Conservation (phyloP, 2,888 invertebrate genomes). For the Campopleginae sp. region DNA sequence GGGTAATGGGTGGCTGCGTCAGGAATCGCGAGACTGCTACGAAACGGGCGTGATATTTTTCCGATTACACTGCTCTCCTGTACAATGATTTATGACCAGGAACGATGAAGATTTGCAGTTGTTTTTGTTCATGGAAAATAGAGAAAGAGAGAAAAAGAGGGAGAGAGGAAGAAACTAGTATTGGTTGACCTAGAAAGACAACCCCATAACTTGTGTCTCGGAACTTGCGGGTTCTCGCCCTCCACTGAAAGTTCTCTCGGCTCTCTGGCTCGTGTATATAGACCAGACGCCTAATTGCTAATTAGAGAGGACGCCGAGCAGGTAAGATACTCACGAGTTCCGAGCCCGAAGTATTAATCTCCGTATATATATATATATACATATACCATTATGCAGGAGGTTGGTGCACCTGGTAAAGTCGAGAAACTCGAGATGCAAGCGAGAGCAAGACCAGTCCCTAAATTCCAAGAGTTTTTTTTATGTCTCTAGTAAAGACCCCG, state of each 20-base stretch:
- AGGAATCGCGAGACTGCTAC: constrained; percentile 32
- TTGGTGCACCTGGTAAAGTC: constrained; percentile 55
- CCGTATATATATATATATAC: constrained; percentile 3
- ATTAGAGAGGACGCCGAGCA: constrained; percentile 76
- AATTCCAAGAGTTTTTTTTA: constrained; percentile 43
- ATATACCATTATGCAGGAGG: constrained; percentile 33
- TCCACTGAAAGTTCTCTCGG: constrained; percentile 48
- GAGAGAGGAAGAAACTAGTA: constrained; percentile 36
- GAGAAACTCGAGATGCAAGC: constrained; percentile 24
- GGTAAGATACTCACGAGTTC: constrained; percentile 63
- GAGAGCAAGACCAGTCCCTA: constrained; percentile 53
- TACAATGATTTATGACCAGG: constrained; percentile 52
- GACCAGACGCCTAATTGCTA: constrained; percentile 76
- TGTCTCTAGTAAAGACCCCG: constrained; percentile 12
- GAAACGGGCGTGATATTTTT: constrained; percentile 36
- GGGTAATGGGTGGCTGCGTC: constrained; percentile 1
- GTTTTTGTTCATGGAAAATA: constrained; percentile 24
- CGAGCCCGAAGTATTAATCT: constrained; percentile 29
- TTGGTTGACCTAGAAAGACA: constrained; percentile 75
- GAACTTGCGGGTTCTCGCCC: constrained; percentile 43
- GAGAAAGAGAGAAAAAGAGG: constrained; percentile 1
- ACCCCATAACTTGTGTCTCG: constrained; percentile 62
- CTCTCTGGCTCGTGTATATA: constrained; percentile 42
- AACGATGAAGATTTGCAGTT: constrained; percentile 38
- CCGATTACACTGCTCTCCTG: constrained; percentile 33